Conservation (phyloP, 1,140 invertebrate species). For the Steinernema khuongi region DNA sequence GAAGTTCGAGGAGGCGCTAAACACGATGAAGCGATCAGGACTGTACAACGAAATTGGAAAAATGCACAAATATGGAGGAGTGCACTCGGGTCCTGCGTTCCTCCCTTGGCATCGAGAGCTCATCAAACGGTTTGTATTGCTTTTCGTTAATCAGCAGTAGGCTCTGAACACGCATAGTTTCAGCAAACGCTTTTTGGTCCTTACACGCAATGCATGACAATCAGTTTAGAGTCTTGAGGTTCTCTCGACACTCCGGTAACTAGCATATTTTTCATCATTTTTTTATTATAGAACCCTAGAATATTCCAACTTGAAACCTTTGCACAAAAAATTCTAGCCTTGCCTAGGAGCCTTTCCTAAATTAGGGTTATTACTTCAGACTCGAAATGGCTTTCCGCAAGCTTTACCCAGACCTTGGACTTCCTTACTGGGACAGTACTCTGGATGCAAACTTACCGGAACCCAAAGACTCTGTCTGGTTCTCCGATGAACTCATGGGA, state of each 20-base stretch:
- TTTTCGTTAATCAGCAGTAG: too few species aligned
- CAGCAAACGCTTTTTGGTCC: too few species aligned
- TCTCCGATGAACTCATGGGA: conserved; percentile 44
- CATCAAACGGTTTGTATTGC: conserved; percentile 25
- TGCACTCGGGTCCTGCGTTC: conserved; percentile 23
- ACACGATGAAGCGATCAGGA: conserved; percentile 46
- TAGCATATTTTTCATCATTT: too few species aligned
- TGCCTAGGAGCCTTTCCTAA: too few species aligned
- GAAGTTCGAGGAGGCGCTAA: conserved; percentile 51
- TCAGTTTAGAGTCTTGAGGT: too few species aligned
- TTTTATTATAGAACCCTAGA: too few species aligned
- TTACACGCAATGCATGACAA: too few species aligned
- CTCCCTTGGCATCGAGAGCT: conserved; percentile 25
- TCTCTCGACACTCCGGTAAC: too few species aligned
- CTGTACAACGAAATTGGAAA: conserved; percentile 29
- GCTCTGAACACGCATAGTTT: too few species aligned
- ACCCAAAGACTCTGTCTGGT: conserved; percentile 45
- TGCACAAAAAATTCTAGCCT: too few species aligned
- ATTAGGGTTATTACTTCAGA: not conserved
- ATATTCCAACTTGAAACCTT: not conserved
- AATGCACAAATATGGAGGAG: conserved; percentile 31
- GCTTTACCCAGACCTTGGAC: conserved; percentile 15
- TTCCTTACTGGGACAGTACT: conserved; percentile 33
- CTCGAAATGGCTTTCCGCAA: not conserved
- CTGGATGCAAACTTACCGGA: conserved; percentile 26